Percentiles rank a stretch among this genome's conserved stretches.
phyloP scores from a whole-genome alignment of 2,888 invertebrate species.

The Torymus tubicola region DNA sequence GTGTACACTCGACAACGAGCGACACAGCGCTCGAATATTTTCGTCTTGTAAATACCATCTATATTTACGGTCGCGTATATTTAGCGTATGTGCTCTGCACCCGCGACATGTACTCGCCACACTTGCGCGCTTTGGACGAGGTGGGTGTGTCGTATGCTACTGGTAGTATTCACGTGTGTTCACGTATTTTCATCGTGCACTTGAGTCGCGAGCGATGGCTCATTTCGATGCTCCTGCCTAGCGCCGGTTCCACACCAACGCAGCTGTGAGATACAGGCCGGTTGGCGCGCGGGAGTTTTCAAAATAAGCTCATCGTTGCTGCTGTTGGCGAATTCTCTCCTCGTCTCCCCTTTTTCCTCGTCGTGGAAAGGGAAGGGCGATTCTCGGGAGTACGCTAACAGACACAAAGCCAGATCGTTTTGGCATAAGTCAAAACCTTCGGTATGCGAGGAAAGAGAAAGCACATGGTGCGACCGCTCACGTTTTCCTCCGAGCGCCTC shows the following conservation, averaged over 20 bases:
- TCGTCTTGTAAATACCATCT: conserved; percentile 74
- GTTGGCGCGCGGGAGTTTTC: conserved; percentile 67
- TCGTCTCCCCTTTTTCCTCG: background rate
- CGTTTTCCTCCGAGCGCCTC: conserved; percentile 19
- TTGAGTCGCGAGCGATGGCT: conserved; percentile 65
- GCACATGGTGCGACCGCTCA: conserved; percentile 63
- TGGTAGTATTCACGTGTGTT: conserved; percentile 27
- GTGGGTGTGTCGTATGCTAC: conserved; percentile 70
- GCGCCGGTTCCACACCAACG: conserved; percentile 52
- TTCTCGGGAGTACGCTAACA: conserved; percentile 60
- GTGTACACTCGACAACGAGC: conserved; percentile 58
- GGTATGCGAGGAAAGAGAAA: conserved; percentile 60
- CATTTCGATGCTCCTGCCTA: conserved; percentile 71
- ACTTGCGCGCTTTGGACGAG: conserved; percentile 66
- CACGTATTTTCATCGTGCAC: conserved; percentile 56
- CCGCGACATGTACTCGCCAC: conserved; percentile 63
- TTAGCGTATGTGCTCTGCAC: conserved; percentile 51
- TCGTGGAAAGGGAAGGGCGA: conserved; percentile 13
- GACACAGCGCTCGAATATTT: conserved; percentile 67
- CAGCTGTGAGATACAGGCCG: conserved; percentile 19
- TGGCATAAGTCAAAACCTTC: conserved; percentile 75
- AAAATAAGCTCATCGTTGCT: conserved; percentile 68
- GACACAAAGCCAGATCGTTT: conserved; percentile 75
- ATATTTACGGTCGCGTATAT: conserved; percentile 69
- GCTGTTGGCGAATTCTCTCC: background rate